Evolutionary conservation across 2,888 invertebrate genomes (phyloP).

Genomic region (Marronus borbonicus): DNA sequence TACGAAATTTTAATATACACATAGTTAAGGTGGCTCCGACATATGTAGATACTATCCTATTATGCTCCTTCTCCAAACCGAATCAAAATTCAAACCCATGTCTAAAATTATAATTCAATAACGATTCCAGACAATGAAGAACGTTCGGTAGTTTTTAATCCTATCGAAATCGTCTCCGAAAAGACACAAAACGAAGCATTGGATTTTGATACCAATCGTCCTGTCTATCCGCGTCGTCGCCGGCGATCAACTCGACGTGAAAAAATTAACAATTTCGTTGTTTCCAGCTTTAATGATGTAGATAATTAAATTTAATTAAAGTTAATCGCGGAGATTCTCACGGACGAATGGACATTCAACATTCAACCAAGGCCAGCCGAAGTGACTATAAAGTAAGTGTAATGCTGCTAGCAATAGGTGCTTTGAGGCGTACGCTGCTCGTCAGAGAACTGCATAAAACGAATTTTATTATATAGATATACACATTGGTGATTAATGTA

Average conservation of each 20-base stretch:
- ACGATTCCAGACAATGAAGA: conserved; percentile 22
- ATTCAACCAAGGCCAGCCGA: conserved; percentile 26
- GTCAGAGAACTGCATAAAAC: conserved; percentile 6
- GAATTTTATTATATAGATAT: conserved; percentile 9
- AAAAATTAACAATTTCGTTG: conserved; percentile 46
- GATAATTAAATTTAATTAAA: conserved; percentile 48
- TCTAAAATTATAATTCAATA: conserved; percentile 28
- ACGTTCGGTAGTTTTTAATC: conserved; percentile 17
- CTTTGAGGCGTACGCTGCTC: conserved; percentile 5
- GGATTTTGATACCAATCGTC: conserved; percentile 21
- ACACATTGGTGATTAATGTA: conserved; percentile 17
- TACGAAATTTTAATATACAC: too few species aligned
- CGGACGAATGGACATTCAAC: conserved; percentile 29
- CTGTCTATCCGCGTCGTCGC: conserved; percentile 9
- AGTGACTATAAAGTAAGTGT: conserved; percentile 5
- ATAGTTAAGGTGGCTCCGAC: not conserved
- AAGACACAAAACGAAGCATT: conserved; percentile 20
- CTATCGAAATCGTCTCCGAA: conserved; percentile 4
- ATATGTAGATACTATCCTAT: not conserved
- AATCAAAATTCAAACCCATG: conserved; percentile 6
- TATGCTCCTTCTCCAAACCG: not conserved
- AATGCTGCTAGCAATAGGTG: not conserved
- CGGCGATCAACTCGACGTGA: conserved; percentile 34
- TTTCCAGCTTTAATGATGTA: conserved; percentile 45
- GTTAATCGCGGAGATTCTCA: conserved; percentile 45